Evolutionary conservation across 2,113 vertebrate genomes (phyloP), one percentile per base, ranked within the genome.

Genomic region (Rhinolophus sinicus): DNA sequence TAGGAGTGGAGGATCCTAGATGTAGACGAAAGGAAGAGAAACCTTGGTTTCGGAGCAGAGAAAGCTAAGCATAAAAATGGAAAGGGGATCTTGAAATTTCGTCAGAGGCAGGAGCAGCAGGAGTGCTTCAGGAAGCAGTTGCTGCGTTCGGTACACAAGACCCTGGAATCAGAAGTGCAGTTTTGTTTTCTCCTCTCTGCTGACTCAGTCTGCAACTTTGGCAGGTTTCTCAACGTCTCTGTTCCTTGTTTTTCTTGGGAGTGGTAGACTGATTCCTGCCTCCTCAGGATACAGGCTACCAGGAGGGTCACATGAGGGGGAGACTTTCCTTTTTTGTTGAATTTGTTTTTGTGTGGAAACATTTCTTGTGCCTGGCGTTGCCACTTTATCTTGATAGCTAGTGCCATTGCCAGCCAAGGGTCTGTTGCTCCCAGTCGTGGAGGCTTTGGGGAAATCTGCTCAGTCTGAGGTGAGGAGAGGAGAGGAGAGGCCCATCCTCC

Each of bases 171-270:
- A 14, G 3, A 65, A 60, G n/a, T 4, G 8, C 38, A 30, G 52
- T 67, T 93, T 70, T 85, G 72, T 85, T 82, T 93, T 90, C 77
- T 70, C 9, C 78, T 18, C 72, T 77, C 65, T 52, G 65, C 96
- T 97, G 94, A 96, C 96, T 97, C 94, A 95, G 88, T 38, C n/a
- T 4, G 8, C 14, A 33, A 72, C 94, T 92, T 38, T 26, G 91
- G 81, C 91, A 58, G 47, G 35, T 88, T 92, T 94, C 93, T 96
- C 81, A 77, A 78, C 56, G 21, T 88, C 93, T 94, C 93, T 67
- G 38, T 97, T 96, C 94, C 67, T 88, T 88, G 33, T 96, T 95
- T 84, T 95, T 44, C 81, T 72, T 85, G 77, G 81, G 73, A 90
- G 50, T 64, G 24, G 35, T 72, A 9, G 56, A 0, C 80, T 19